phyloP scores from a whole-genome alignment of 2,888 invertebrate species.

The Trichopoda pennipes region DNA sequence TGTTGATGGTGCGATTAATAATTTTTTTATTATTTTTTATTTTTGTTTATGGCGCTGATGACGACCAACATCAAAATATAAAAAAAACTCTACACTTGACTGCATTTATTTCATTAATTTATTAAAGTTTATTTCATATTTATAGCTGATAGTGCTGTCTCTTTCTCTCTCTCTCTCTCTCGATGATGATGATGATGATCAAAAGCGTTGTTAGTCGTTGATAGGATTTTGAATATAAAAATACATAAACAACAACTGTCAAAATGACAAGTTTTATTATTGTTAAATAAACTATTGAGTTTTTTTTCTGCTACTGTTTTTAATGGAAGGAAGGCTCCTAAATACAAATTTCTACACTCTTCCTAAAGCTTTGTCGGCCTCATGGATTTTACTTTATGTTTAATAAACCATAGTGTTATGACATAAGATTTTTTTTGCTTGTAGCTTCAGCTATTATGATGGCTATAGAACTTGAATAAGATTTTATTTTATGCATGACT shows the following conservation, averaged over 20 bases:
- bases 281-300: conserved; percentile 39
- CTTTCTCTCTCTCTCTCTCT: too few relatives aligned
- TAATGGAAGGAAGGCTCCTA: not conserved
- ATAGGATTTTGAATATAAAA: conserved; percentile 38
- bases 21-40: too few relatives aligned
- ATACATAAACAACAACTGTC: conserved; percentile 30
- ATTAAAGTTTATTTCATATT: conserved; percentile 21
- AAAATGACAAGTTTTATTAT: conserved; percentile 58
- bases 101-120: conserved; percentile 60
- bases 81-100: conserved; percentile 60
- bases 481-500: conserved; percentile 50
- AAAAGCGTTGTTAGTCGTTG: conserved; percentile 22
- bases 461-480: conserved; percentile 21
- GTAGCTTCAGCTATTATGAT: not conserved
- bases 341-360: not conserved
- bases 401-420: conserved; percentile 56
- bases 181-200: conserved; percentile 28
- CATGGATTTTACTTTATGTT: conserved; percentile 22
- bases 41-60: conserved; percentile 16
- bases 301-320: conserved; percentile 26
- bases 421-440: not conserved
- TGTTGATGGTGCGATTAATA: conserved; percentile 53
- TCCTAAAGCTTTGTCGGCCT: not conserved
- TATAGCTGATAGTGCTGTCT: conserved; percentile 9
- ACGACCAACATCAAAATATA: not conserved